phyloP scores from a whole-genome alignment of 2,797 vertebrate genomes.

The Coendou prehensilis region DNA sequence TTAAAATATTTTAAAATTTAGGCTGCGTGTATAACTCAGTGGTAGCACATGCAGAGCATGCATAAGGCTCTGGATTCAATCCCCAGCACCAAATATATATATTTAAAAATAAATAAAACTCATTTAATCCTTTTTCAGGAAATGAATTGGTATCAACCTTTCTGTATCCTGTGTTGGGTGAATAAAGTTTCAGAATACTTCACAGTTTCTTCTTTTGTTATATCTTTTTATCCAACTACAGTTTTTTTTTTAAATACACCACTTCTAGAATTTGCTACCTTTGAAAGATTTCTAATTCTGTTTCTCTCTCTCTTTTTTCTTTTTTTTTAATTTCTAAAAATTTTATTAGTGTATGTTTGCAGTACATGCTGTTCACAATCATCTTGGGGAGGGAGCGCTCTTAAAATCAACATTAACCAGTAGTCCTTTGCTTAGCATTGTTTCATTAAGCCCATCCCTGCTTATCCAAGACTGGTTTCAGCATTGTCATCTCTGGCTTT shows the following conservation, averaged over 20 bases:
- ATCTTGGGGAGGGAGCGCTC: not conserved
- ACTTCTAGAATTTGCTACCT: not conserved
- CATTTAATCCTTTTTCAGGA: not conserved
- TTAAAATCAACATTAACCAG: not conserved
- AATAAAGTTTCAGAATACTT: not conserved
- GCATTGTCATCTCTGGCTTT: not conserved
- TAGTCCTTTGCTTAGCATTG: not conserved
- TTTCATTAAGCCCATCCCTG: not conserved
- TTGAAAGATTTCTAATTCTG: not conserved
- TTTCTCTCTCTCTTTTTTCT: too few relatives aligned
- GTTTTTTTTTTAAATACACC: not conserved
- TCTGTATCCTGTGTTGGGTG: not conserved
- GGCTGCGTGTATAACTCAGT: not conserved
- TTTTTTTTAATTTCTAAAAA: too few relatives aligned
- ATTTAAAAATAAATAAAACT: not conserved
- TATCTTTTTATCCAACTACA: slow-evolving; percentile 15
- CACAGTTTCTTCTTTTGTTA: slow-evolving; percentile 38
- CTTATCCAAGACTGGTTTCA: not conserved
- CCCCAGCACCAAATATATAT: not conserved
- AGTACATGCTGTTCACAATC: too few relatives aligned
- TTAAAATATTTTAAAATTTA: not conserved
- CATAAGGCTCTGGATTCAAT: not conserved
- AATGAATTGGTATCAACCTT: not conserved
- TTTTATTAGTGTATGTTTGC: too few relatives aligned
- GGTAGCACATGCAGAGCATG: not conserved